Base-by-base conservation (phyloP, 2,113 vertebrate species). In the Triplophysa dalaica region DNA sequence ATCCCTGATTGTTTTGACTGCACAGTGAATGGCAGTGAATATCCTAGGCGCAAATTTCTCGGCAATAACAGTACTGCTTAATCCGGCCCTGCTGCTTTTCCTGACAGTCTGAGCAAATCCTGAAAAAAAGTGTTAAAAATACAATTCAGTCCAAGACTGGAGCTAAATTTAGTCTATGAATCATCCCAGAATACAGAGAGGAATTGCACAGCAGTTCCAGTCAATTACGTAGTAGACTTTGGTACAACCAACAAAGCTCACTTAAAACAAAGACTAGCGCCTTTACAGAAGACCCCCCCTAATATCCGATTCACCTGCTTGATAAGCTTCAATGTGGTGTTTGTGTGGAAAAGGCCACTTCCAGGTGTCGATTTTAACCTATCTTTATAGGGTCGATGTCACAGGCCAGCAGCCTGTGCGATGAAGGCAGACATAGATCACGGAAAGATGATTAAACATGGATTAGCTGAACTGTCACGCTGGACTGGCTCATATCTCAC, bases 361-460 rank as follows among this genome's bases (percentile, higher is more conserved):
- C 29, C 12, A 38, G 29, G 54, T 21, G 52, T 72, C 69, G 54
- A 21, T 24, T 60, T 69, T 74, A 68, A 66, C 65, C 17, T 45
- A 64, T 54, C 19, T 52, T 74, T 58, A 58, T 54, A 74, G 69
- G 26, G 19, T 70, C 61, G 7, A 1, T 56, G 21, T 58, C 52
- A 70, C 66, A 69, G 33, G 56, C 38, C 67, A 16, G 41, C 33
- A 56, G 50, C 69, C 50, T 67, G 75, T 9, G 38, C 12, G 54
- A 54, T 65, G 8, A 19, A 70, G 61, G 64, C 21, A 62, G 22
- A 45, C 61, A 67, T 66, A 56, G 65, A 70, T 77, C 50, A 38
- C 79, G 93, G 93, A 94, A 93, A 91, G 89, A 89, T 92, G 93
- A 93, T 95, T 94, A 93, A 94, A 92, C 92, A 90, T 90, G 91